A percentile compares a stretch with the other conserved stretches of the same genome.
These are phyloP conservation scores for Opisthocomus hoazin DNA, from an alignment of 2,113 vertebrate genomes.

Conservation along the genomic window DNA sequence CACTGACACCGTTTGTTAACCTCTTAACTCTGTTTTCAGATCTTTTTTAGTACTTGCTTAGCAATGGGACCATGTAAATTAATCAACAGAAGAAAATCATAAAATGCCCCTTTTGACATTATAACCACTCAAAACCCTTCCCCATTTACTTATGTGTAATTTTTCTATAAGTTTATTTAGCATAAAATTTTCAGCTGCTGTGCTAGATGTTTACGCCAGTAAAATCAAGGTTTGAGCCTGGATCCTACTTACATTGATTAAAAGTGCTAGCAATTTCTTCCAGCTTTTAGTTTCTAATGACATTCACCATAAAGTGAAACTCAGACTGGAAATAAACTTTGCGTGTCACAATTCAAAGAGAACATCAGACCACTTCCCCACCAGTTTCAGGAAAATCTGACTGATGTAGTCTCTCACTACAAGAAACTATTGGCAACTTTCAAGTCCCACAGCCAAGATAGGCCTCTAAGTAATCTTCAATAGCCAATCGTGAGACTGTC, in stretches of 20 bases:
- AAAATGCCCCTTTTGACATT: neutral
- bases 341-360: neutral
- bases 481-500: neutral
- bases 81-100: neutral
- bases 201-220: neutral
- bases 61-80: neutral
- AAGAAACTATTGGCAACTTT: neutral
- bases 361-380: neutral
- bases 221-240: neutral
- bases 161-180: neutral
- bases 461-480: neutral
- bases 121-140: neutral
- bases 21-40: neutral
- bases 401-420: neutral
- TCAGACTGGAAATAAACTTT: neutral
- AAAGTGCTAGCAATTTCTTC: fast-evolving
- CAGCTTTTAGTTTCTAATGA: neutral
- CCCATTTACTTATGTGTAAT: neutral
- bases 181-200: neutral
- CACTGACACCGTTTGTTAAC: neutral
- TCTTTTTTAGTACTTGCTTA: neutral
- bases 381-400: neutral
- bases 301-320: neutral
- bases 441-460: neutral
- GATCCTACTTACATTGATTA: neutral